Evolutionary conservation across 2,888 invertebrate genomes (phyloP).

Genomic region (Diadromus collaris): DNA sequence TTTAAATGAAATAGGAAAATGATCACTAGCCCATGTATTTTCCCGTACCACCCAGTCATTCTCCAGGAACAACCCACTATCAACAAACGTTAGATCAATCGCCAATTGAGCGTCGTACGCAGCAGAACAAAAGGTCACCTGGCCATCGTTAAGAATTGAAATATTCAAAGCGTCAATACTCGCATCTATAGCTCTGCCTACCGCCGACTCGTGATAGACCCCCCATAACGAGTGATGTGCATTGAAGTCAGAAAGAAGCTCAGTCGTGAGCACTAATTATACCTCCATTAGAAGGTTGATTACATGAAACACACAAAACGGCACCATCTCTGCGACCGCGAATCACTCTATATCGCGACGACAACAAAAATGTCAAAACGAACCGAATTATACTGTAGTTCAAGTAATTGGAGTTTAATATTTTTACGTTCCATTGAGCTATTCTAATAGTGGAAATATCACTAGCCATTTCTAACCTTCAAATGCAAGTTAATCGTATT

Average conservation of each 20-base stretch:
- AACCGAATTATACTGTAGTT: neutral
- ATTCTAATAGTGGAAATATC: too few relatives aligned
- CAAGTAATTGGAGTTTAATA: neutral
- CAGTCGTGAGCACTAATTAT: neutral
- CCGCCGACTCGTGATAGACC: neutral
- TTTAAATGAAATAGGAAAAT: conserved; percentile 22
- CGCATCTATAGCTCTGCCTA: conserved; percentile 10
- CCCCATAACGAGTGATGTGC: conserved; percentile 37
- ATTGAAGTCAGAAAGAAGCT: conserved; percentile 20
- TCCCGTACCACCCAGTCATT: conserved; percentile 21
- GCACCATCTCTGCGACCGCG: neutral
- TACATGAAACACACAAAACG: neutral
- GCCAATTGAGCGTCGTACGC: conserved; percentile 7
- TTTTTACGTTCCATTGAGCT: neutral
- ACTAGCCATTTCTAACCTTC: too few relatives aligned
- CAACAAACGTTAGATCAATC: conserved; percentile 26
- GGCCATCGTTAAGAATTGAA: conserved; percentile 11
- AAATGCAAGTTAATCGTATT: too few relatives aligned
- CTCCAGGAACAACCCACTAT: neutral
- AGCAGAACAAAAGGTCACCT: conserved; percentile 2
- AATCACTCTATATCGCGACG: neutral
- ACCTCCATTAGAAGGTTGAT: neutral
- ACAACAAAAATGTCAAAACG: neutral
- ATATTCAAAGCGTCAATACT: conserved; percentile 4
- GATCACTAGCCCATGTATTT: conserved; percentile 45